A percentile compares a stretch with the other conserved stretches of the same genome.
Evolutionary conservation across 2,113 vertebrate genomes (phyloP).

Genomic region (Passerina amoena): DNA sequence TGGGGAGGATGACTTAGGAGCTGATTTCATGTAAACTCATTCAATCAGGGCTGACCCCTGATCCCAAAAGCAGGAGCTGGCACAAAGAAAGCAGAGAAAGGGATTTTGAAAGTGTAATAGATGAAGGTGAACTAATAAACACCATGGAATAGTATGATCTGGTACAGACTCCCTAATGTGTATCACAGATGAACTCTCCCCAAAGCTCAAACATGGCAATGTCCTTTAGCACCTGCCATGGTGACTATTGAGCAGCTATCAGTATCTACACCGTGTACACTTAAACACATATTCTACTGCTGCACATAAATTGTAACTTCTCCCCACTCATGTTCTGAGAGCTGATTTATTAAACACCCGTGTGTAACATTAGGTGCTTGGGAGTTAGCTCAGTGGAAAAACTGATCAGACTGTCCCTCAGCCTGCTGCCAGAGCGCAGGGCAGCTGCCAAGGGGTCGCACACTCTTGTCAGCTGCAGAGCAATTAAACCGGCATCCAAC

Average conservation of each 20-base stretch:
- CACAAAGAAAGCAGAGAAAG: not conserved
- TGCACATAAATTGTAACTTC: not conserved
- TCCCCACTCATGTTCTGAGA: not conserved
- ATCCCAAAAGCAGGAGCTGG: not conserved
- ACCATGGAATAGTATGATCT: not conserved
- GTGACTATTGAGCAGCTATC: not conserved
- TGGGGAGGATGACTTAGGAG: not conserved
- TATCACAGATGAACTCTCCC: not conserved
- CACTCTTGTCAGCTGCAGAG: not conserved
- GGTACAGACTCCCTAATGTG: not conserved
- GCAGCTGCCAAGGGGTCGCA: not conserved
- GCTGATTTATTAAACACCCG: not conserved
- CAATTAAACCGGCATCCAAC: not conserved
- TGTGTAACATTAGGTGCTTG: not conserved
- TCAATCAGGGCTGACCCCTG: not conserved
- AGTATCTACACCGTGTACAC: not conserved
- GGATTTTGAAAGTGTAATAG: not conserved
- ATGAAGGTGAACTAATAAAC: not conserved
- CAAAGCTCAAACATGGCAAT: not conserved
- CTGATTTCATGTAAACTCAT: not conserved
- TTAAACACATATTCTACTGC: not conserved
- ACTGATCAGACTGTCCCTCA: not conserved
- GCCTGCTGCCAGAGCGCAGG: accelerated
- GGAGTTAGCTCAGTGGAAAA: conserved; percentile 14
- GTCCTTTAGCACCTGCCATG: not conserved